phyloP scores from a whole-genome alignment of 2,888 invertebrate genomes.

The Conus canariensis region DNA sequence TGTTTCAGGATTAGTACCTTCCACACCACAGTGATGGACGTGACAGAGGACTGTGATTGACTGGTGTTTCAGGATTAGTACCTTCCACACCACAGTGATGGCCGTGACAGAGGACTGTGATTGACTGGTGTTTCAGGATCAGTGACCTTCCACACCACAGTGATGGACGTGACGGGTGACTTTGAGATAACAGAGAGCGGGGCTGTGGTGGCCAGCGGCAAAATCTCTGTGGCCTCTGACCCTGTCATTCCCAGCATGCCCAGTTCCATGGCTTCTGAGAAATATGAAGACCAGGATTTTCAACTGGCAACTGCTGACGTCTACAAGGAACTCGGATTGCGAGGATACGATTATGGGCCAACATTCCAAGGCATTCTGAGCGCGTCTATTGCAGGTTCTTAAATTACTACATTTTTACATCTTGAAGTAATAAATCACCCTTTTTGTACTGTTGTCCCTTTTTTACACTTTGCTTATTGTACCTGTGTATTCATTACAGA shows the following conservation, averaged over 20 bases:
- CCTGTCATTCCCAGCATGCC: conserved; percentile 44
- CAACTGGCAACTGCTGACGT: conserved; percentile 72
- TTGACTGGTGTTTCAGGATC: no score
- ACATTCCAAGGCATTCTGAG: conserved; percentile 67
- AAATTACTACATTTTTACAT: no score
- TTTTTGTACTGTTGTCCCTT: no score
- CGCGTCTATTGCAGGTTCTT: neutral
- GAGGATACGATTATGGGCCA: conserved; percentile 50
- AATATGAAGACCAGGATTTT: conserved; percentile 41
- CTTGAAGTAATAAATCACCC: no score
- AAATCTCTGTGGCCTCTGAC: conserved; percentile 81
- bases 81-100: no score
- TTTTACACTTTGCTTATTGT: no score
- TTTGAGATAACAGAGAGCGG: conserved; percentile 95
- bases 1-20: no score
- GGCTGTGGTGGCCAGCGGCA: conserved; percentile 89
- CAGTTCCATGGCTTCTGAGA: neutral
- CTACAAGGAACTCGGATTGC: conserved; percentile 77
- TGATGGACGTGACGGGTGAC: conserved; percentile 76
- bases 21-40: no score
- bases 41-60: no score
- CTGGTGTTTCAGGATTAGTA: no score
- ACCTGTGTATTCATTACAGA: no score
- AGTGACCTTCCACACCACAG: conserved; percentile 53
- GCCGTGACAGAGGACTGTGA: no score